These are phyloP conservation scores for Ormyrus nitidulus DNA, from an alignment of 2,888 invertebrate genomes.

Conservation along the genomic window DNA sequence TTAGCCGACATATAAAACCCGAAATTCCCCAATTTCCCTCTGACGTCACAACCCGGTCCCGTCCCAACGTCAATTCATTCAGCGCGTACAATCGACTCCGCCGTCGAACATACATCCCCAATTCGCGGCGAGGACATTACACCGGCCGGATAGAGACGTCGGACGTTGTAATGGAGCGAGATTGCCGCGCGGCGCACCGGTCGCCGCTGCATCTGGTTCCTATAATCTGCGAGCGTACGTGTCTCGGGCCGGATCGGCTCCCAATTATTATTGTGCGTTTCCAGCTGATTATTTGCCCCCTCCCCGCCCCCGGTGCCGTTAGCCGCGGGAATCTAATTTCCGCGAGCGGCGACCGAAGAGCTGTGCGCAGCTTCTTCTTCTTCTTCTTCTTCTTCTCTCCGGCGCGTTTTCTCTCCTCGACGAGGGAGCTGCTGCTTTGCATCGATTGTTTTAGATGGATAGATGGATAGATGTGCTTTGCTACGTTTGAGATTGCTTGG, in stretches of 20 bases:
- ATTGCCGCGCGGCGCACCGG: neutral
- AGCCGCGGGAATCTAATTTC: slow-evolving; percentile 38
- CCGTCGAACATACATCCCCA: too few species aligned
- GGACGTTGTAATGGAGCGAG: slow-evolving; percentile 16
- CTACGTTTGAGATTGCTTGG: too few species aligned
- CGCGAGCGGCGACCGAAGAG: neutral
- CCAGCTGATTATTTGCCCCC: slow-evolving; percentile 43
- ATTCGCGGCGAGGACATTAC: too few species aligned
- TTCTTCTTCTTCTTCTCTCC: neutral
- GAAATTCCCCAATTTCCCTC: too few species aligned
- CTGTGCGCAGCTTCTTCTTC: neutral
- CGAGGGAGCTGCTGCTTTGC: too few species aligned
- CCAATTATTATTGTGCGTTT: slow-evolving; percentile 46
- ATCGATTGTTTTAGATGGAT: too few species aligned
- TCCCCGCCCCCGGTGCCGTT: slow-evolving; percentile 19
- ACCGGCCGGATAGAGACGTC: slow-evolving; percentile 23
- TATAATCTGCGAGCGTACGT: slow-evolving; percentile 20
- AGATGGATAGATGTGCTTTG: too few species aligned
- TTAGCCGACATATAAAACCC: too few species aligned
- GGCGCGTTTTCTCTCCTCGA: neutral
- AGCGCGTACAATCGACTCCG: too few species aligned
- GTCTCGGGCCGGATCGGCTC: slow-evolving; percentile 29
- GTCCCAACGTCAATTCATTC: too few species aligned
- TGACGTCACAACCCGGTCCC: too few species aligned
- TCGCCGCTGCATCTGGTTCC: slow-evolving; percentile 14